Base-by-base conservation (phyloP, 2,888 invertebrate genomes). In the Drymonia ruficornis region DNA sequence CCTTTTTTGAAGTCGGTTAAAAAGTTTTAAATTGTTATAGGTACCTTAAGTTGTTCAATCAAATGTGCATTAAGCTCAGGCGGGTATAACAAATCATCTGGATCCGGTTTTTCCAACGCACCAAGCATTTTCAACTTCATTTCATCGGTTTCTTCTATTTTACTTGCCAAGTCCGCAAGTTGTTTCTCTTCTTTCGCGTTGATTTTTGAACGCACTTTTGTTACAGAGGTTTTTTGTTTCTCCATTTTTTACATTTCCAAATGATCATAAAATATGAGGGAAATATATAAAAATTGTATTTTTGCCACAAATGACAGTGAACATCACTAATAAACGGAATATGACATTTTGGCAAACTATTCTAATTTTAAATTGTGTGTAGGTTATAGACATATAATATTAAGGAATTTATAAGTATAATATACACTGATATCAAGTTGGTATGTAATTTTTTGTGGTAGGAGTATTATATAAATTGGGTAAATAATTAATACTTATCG, bases 41-140 rank as follows among this genome's bases (percentile, higher is more conserved):
- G 13, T 70, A 95, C 95, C 84, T 93, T 91, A 38, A 95, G 84
- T 72, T 94, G 94, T 59, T 93, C 93, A 61, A 94, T 89, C 49
- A 95, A 81, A 81, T 94, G 94, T 34, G 87, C 85, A 77, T 95
- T 95, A n/a, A 95, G 71, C 75, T 95, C 94, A 40, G 94, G 87
- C 0, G 95, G 94, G 75, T 94, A 94, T 40, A 94, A 72, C 31
- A 91, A 74, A 73, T 94, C 92, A 13, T 91, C 89, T 12, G 89
- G 73, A 4, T 88, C 87, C 1, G 87, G 82, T 40, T 84, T 86
- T 16, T 84, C 87, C 13, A 89, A 65, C 6, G 77, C 80, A 8
- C 81, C 86, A 15, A 92, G 67, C 87, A 92, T 87, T 80, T 90
- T 92, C 0, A 92, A 63, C 63, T 92, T 92, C 90, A 91, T 91